Evolutionary conservation across 2,888 invertebrate species (phyloP).

Genomic region (Megamerina dolium): DNA sequence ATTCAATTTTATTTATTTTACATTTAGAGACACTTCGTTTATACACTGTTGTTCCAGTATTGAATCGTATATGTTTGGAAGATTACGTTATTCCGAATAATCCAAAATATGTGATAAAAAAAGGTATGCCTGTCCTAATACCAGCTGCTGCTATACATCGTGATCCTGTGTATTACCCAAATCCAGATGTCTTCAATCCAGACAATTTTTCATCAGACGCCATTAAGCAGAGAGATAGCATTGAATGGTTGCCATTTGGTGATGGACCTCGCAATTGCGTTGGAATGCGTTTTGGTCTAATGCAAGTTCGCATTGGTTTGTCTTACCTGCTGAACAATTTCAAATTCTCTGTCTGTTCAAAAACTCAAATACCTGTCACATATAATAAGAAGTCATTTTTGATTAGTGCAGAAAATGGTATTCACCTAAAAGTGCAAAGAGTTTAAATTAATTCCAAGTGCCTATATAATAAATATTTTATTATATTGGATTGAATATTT

Average conservation of each 20-base stretch:
- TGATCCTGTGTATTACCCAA: constrained; percentile 50
- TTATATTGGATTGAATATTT: too few relatives aligned
- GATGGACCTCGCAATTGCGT: constrained; percentile 43
- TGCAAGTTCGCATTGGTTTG: constrained; percentile 37
- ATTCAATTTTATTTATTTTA: constrained; percentile 6
- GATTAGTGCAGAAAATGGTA: constrained; percentile 24
- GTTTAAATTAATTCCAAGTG: constrained; percentile 1
- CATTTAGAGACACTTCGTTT: constrained; percentile 53
- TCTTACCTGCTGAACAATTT: constrained; percentile 31
- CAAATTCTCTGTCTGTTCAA: constrained; percentile 25
- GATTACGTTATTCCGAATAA: constrained; percentile 53
- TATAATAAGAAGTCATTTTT: constrained; percentile 23
- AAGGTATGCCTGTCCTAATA: constrained; percentile 32
- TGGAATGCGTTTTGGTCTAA: constrained; percentile 41
- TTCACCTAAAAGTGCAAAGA: constrained; percentile 17
- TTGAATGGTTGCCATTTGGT: constrained; percentile 40
- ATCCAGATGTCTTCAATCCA: constrained; percentile 58
- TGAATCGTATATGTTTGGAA: constrained; percentile 51
- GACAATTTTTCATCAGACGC: constrained; percentile 56
- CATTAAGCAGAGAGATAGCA: constrained; percentile 50
- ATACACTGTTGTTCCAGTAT: constrained; percentile 52
- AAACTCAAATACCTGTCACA: constrained; percentile 30
- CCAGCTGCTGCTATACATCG: constrained; percentile 52
- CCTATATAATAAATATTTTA: too few relatives aligned
- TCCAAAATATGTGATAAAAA: constrained; percentile 50